Evolutionary conservation across 2,113 vertebrate genomes (phyloP).

Genomic region (Platichthys flesus): DNA sequence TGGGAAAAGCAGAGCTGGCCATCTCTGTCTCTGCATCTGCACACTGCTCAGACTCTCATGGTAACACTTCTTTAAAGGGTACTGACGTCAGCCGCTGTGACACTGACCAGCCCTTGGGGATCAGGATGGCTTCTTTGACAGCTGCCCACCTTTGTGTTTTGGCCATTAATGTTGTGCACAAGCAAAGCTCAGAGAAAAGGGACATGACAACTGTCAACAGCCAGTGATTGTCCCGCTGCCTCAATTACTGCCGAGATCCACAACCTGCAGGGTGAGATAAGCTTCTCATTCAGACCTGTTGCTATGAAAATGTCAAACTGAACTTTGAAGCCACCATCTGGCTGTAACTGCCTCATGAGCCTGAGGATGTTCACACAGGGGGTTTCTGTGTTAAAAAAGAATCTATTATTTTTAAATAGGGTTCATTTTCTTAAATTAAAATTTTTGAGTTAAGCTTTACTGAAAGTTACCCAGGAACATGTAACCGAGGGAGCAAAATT

Average conservation of each 20-base stretch:
- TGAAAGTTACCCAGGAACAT: not conserved
- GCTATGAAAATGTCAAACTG: constrained; percentile 30
- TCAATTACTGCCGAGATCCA: constrained; percentile 51
- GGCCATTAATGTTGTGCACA: constrained; percentile 57
- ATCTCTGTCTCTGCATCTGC: constrained; percentile 70
- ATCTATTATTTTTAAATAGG: not conserved
- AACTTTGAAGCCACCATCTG: constrained; percentile 15
- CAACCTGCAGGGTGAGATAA: constrained; percentile 83
- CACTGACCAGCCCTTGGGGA: constrained; percentile 21
- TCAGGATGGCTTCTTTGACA: constrained; percentile 37
- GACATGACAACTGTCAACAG: constrained; percentile 69
- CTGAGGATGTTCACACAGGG: not conserved
- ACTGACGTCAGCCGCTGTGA: constrained; percentile 48
- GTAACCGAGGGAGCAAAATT: not conserved
- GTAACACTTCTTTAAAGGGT: constrained; percentile 57
- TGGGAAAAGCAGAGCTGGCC: constrained; percentile 25
- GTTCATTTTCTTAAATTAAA: not conserved
- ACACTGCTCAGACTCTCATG: constrained; percentile 37
- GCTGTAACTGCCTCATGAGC: not conserved
- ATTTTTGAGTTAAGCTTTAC: too few species aligned
- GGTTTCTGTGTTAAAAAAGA: too few species aligned
- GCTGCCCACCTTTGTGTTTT: not conserved
- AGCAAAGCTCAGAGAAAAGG: constrained; percentile 66
- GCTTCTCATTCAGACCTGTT: constrained; percentile 50
- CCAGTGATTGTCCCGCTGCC: constrained; percentile 44